A percentile compares a stretch with the other conserved stretches of the same genome.
Evolutionary conservation across 1,140 invertebrate genomes (phyloP).

Genomic region (Brachystomella parvula): DNA sequence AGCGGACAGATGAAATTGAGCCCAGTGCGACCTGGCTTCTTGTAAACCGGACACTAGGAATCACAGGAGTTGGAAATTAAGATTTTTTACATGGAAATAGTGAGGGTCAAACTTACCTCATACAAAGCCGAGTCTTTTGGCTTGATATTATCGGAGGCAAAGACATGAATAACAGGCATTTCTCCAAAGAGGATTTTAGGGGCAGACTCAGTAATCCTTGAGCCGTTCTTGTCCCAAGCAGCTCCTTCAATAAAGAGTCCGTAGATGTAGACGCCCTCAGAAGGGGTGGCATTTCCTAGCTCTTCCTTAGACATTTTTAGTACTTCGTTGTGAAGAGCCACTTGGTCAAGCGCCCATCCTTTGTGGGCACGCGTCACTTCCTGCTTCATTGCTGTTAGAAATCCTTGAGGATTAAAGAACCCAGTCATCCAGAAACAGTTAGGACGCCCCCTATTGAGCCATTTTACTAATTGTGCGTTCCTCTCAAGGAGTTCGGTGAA

Average conservation of each 20-base stretch:
- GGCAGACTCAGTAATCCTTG: conserved; percentile 83
- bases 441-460: conserved; percentile 70
- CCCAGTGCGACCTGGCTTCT: conserved; percentile 87
- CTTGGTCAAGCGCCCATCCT: conserved; percentile 93
- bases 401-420: conserved; percentile 96
- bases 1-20: conserved; percentile 91
- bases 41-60: conserved; percentile 96
- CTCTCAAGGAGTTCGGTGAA: conserved; percentile 86
- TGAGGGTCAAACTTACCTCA: too few relatives aligned
- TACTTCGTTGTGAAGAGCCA: conserved; percentile 90
- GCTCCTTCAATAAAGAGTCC: conserved; percentile 91
- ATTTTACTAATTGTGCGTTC: conserved; percentile 64
- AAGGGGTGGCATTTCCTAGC: conserved; percentile 59
- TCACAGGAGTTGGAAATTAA: too few relatives aligned
- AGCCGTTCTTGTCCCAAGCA: conserved; percentile 73
- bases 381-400: conserved; percentile 93
- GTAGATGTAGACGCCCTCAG: conserved; percentile 74
- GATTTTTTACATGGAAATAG: too few relatives aligned
- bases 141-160: conserved; percentile 85
- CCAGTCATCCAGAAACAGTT: conserved; percentile 94
- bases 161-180: conserved; percentile 94
- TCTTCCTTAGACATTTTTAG: conserved; percentile 73
- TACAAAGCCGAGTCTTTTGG: conserved; percentile 83
- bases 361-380: conserved; percentile 91
- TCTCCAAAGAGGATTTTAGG: conserved; percentile 82